Conservation (phyloP, 2,797 vertebrate species). For the Rhinogobio ventralis region DNA sequence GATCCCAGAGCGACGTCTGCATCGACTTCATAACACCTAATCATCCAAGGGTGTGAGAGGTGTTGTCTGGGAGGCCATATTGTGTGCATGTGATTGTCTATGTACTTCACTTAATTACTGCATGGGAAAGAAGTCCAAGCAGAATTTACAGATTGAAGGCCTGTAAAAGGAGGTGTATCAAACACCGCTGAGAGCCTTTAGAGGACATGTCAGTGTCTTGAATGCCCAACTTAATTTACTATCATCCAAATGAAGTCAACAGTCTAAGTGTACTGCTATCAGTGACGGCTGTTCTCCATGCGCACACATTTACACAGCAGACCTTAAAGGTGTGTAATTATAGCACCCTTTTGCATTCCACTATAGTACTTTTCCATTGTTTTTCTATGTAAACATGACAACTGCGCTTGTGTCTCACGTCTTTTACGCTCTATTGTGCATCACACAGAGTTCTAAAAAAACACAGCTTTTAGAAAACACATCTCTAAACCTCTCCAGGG, state of each 20-base stretch:
- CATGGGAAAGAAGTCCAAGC: slow-evolving; percentile 40
- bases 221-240: slow-evolving; percentile 59
- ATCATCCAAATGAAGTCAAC: slow-evolving; percentile 55
- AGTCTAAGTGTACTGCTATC: not conserved
- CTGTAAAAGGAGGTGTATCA: slow-evolving; percentile 46
- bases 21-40: slow-evolving; percentile 42
- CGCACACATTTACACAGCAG: not conserved
- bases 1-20: slow-evolving; percentile 34
- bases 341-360: not conserved
- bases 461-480: not conserved
- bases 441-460: not conserved
- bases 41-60: slow-evolving; percentile 29
- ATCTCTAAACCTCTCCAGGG: too few relatives aligned
- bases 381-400: too few relatives aligned
- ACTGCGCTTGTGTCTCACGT: not conserved
- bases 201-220: slow-evolving; percentile 48
- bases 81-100: slow-evolving; percentile 22
- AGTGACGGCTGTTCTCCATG: not conserved
- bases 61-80: slow-evolving; percentile 31
- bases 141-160: slow-evolving; percentile 37
- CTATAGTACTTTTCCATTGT: too few relatives aligned
- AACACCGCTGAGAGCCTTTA: slow-evolving; percentile 45
- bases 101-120: slow-evolving; percentile 6
- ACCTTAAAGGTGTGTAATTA: not conserved
- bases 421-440: not conserved